phyloP scores from a whole-genome alignment of 2,888 invertebrate genomes.

The Pristionchus maxplancki region DNA sequence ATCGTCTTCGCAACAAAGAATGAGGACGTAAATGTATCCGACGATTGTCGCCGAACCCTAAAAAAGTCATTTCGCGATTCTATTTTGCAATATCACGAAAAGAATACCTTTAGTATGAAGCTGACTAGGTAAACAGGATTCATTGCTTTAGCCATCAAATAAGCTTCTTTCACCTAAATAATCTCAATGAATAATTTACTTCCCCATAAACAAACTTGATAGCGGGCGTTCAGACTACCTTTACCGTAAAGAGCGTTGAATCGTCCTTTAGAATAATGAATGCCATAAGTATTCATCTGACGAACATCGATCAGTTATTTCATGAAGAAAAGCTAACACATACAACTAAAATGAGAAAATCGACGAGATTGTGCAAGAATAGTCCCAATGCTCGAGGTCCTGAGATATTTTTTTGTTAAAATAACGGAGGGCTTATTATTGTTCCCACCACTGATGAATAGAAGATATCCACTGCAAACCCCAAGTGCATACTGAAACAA shows the following conservation, averaged over 20 bases:
- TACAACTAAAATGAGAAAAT: background rate
- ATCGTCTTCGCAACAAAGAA: background rate
- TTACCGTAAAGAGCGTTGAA: background rate
- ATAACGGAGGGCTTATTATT: background rate
- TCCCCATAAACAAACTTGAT: background rate
- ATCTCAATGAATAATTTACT: background rate
- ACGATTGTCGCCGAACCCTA: background rate
- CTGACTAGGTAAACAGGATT: background rate
- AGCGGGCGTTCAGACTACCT: background rate
- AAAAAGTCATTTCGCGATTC: too few relatives aligned
- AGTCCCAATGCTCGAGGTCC: background rate
- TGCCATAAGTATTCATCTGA: background rate
- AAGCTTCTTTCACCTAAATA: background rate
- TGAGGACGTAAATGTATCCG: background rate
- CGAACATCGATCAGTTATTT: background rate
- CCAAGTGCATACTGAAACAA: background rate
- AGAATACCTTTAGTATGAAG: background rate
- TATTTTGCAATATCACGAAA: too few relatives aligned
- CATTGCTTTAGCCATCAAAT: constrained; percentile 22
- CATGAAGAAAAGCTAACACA: background rate
- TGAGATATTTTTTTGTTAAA: background rate
- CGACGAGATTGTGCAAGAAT: background rate
- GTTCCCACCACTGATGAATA: background rate
- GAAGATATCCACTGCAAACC: background rate
- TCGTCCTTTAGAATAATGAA: background rate